Percentiles rank a stretch among this genome's conserved stretches.
phyloP scores from a whole-genome alignment of 1,140 invertebrate genomes.

The Drosophila elegans region DNA sequence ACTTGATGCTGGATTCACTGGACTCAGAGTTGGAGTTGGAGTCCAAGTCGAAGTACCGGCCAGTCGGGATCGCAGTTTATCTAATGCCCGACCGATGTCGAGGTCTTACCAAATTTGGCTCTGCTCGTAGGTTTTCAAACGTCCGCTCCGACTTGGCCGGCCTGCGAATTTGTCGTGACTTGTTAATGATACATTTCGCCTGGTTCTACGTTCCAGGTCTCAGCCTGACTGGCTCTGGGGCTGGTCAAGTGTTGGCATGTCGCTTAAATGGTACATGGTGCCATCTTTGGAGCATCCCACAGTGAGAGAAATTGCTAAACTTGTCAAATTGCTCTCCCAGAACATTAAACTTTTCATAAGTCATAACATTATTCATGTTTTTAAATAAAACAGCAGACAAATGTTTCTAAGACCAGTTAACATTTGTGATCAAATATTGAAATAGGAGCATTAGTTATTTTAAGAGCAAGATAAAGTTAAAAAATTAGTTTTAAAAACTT shows the following conservation, averaged over 20 bases:
- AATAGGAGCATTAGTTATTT: no score
- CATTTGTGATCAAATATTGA: no score
- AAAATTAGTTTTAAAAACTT: no score
- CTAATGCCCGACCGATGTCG: slow-evolving; percentile 72
- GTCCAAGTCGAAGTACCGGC: not conserved
- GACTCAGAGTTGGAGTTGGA: not conserved
- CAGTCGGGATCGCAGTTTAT: slow-evolving; percentile 59
- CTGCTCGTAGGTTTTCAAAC: slow-evolving; percentile 69
- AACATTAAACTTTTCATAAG: no score
- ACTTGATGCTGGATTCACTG: slow-evolving; percentile 58
- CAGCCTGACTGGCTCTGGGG: slow-evolving; percentile 25
- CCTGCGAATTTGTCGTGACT: slow-evolving; percentile 80
- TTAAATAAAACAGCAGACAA: no score
- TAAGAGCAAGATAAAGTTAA: no score
- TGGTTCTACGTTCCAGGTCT: slow-evolving; percentile 6
- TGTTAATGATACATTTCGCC: slow-evolving; percentile 79
- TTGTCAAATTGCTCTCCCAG: no score
- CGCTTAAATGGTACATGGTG: slow-evolving; percentile 78
- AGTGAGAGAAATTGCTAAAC: slow-evolving; percentile 10
- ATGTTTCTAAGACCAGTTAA: no score
- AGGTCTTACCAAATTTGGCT: slow-evolving; percentile 72
- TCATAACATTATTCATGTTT: no score
- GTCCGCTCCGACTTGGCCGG: slow-evolving; percentile 35
- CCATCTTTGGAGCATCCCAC: slow-evolving; percentile 65
- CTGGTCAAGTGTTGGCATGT: slow-evolving; percentile 81